Evolutionary conservation across 1,140 invertebrate genomes (phyloP).

Genomic region (Cydia splendana): DNA sequence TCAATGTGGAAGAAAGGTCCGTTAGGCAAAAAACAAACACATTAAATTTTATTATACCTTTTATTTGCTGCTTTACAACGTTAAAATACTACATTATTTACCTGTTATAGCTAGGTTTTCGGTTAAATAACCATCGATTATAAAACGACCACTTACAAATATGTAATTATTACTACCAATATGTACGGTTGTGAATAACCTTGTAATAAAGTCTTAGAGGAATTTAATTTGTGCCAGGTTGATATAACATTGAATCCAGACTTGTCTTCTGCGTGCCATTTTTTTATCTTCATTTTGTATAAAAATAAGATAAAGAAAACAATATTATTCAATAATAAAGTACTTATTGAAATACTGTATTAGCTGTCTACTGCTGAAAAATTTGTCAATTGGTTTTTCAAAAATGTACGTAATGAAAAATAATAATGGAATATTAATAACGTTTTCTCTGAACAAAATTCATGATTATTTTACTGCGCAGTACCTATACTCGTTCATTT

Average conservation of each 20-base stretch:
- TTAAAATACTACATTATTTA: constrained; percentile 6
- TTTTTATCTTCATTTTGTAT: too few species aligned
- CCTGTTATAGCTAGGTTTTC: constrained; percentile 28
- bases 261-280: not conserved
- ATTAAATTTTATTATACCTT: not conserved
- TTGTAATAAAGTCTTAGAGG: not conserved
- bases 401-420: too few species aligned
- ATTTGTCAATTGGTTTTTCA: too few species aligned
- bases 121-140: constrained; percentile 17
- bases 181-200: constrained; percentile 5
- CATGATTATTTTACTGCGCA: too few species aligned
- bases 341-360: too few species aligned
- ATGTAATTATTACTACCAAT: not conserved
- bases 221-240: constrained; percentile 18
- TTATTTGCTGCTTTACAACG: constrained; percentile 21
- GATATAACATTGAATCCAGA: not conserved
- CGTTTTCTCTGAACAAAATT: not conserved
- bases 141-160: constrained; percentile 25
- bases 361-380: too few species aligned
- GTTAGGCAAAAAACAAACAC: not conserved
- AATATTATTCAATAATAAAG: too few species aligned
- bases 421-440: not conserved
- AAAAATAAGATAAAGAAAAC: too few species aligned
- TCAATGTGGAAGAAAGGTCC: not conserved
- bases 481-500: too few species aligned